Evolutionary conservation across 2,113 vertebrate species (phyloP).

Genomic region (Chaetura pelagica): DNA sequence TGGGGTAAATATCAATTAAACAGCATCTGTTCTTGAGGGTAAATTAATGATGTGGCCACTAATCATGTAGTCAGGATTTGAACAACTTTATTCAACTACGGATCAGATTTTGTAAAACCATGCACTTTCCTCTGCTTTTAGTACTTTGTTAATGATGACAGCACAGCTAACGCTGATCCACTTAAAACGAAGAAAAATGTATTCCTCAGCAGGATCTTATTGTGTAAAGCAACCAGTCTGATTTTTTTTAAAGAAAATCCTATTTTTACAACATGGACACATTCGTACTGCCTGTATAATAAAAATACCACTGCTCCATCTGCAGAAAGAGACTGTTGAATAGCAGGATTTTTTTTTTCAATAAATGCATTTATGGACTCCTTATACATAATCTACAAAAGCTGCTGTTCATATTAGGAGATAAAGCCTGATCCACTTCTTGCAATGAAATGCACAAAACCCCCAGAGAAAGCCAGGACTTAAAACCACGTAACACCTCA

Average conservation of each 20-base stretch:
- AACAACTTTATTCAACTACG: neutral
- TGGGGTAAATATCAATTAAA: neutral
- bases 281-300: neutral
- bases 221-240: neutral
- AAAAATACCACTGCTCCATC: neutral
- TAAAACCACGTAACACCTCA: neutral
- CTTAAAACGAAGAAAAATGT: neutral
- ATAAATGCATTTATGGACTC: neutral
- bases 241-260: neutral
- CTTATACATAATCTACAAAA: neutral
- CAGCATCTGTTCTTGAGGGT: neutral
- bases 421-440: neutral
- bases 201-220: neutral
- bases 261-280: neutral
- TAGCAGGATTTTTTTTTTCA: neutral
- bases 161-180: neutral
- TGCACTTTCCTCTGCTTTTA: neutral
- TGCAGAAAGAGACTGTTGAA: neutral
- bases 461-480: neutral
- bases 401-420: neutral
- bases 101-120: neutral
- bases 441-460: neutral
- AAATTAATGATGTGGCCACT: neutral
- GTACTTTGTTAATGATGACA: neutral
- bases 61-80: neutral